A percentile compares a stretch with the other conserved stretches of the same genome.
These are phyloP conservation scores for Petrolisthes cinctipes DNA, from an alignment of 2,888 invertebrate genomes.

Conservation along the genomic window DNA sequence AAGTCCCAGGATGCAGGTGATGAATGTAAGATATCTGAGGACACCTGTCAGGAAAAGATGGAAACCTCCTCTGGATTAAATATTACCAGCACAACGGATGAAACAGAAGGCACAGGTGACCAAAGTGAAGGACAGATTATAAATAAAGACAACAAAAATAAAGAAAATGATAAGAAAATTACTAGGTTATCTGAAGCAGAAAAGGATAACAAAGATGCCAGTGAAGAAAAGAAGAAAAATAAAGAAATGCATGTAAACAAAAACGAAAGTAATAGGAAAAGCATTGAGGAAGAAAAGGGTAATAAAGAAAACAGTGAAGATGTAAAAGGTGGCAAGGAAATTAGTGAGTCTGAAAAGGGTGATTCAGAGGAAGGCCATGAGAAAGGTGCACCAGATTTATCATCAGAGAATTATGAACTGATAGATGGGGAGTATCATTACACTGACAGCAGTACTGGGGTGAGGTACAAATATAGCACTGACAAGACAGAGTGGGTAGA, in stretches of 20 bases:
- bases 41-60: background rate
- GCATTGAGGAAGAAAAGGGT: background rate
- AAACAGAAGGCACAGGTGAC: background rate
- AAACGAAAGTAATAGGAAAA: background rate
- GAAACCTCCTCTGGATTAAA: background rate
- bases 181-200: background rate
- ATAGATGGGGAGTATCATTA: slow-evolving; percentile 58
- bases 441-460: slow-evolving; percentile 45
- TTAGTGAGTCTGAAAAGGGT: background rate
- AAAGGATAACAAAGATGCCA: background rate
- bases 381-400: slow-evolving; percentile 1
- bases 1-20: background rate
- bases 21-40: background rate
- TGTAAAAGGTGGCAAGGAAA: background rate
- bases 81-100: background rate
- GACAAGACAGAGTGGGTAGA: slow-evolving; percentile 43
- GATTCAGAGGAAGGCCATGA: background rate
- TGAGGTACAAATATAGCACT: slow-evolving; percentile 45
- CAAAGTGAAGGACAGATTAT: background rate
- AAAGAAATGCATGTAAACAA: background rate
- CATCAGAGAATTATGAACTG: slow-evolving; percentile 43
- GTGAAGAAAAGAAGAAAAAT: background rate
- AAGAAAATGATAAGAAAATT: background rate
- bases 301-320: background rate
- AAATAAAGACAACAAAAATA: background rate